Conservation (phyloP, 2,888 invertebrate species). For the Anarsia innoxiella region DNA sequence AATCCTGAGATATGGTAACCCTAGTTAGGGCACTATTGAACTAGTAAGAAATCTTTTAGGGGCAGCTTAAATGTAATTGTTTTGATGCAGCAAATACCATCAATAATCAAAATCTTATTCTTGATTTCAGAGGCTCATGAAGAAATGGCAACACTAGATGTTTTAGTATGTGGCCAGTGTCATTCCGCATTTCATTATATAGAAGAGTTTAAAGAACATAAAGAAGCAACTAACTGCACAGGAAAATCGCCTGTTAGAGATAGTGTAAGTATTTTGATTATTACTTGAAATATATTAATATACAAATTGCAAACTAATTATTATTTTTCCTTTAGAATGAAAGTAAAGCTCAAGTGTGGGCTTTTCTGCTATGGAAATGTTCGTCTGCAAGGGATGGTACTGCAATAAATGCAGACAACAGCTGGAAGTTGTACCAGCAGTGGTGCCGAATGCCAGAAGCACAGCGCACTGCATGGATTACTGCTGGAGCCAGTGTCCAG, state of each 20-base stretch:
- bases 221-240: slow-evolving; percentile 75
- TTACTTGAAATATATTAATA: not conserved
- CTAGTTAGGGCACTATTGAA: not conserved
- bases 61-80: no score
- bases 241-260: slow-evolving; percentile 79
- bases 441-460: slow-evolving; percentile 88
- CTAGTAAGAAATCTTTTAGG: no score
- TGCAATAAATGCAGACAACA: slow-evolving; percentile 73
- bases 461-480: slow-evolving; percentile 85
- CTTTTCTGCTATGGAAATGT: slow-evolving; percentile 86
- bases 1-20: no score
- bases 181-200: slow-evolving; percentile 86
- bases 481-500: slow-evolving; percentile 85
- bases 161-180: slow-evolving; percentile 89
- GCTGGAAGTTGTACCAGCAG: slow-evolving; percentile 88
- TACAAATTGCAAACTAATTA: not conserved
- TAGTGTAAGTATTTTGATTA: slow-evolving; percentile 67
- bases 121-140: slow-evolving; percentile 81
- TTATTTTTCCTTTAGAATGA: slow-evolving; percentile 72
- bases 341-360: slow-evolving; percentile 89
- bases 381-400: slow-evolving; percentile 61
- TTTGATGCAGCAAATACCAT: no score
- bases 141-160: slow-evolving; percentile 84
- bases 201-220: slow-evolving; percentile 86
- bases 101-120: not conserved